Conservation (phyloP, 2,888 invertebrate species). For the Amphimallon solstitiale region DNA sequence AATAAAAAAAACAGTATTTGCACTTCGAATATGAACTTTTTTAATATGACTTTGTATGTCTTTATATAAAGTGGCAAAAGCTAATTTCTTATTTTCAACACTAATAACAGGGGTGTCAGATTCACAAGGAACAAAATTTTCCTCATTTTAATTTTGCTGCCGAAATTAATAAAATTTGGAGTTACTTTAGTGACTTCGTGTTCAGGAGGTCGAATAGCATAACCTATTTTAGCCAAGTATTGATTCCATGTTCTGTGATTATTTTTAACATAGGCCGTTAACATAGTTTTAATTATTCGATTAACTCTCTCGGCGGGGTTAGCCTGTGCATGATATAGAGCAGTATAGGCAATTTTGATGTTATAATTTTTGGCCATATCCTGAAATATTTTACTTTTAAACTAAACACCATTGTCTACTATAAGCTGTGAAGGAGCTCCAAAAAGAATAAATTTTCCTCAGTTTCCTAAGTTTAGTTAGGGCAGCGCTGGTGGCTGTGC, state of each 20-base stretch:
- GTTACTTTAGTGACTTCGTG: no score
- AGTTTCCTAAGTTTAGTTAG: conserved; percentile 41
- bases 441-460: conserved; percentile 47
- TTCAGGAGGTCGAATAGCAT: no score
- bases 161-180: no score
- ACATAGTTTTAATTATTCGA: conserved; percentile 36
- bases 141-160: no score
- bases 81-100: no score
- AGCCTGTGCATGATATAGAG: conserved; percentile 49
- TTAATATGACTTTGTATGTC: no score
- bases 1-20: no score
- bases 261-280: conserved; percentile 34
- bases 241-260: conserved; percentile 47
- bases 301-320: conserved; percentile 41
- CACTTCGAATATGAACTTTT: no score
- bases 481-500: conserved; percentile 40
- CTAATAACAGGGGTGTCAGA: no score
- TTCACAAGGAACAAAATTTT: no score
- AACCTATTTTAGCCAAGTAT: no score
- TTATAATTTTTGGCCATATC: conserved; percentile 36
- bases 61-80: no score
- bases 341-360: conserved; percentile 41
- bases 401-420: conserved; percentile 51
- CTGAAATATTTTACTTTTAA: conserved; percentile 40
- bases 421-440: conserved; percentile 47